A percentile compares a stretch with the other conserved stretches of the same genome.
phyloP scores from a whole-genome alignment of 1,140 invertebrate genomes.

The Drosophila nigromelanica region DNA sequence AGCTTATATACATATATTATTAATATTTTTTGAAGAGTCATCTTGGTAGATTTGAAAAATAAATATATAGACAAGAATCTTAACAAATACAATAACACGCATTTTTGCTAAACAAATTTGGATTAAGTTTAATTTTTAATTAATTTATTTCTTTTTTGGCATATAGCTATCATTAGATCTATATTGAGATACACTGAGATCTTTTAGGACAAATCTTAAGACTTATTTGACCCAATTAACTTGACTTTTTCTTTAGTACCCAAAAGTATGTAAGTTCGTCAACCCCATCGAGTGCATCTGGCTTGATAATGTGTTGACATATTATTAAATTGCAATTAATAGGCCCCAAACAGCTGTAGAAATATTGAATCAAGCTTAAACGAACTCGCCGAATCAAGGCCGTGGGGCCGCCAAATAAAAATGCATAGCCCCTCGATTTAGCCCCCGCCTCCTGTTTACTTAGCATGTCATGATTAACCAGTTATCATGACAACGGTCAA shows the following conservation, averaged over 20 bases:
- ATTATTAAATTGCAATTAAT: conserved; percentile 68
- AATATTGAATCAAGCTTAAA: conserved; percentile 60
- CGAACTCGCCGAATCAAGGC: conserved; percentile 37
- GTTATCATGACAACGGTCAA: conserved; percentile 38
- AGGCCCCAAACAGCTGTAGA: conserved; percentile 46
- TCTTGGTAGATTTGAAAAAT: too few species aligned
- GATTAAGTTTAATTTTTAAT: too few species aligned
- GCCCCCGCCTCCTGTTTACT: conserved; percentile 11
- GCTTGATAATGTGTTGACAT: conserved; percentile 49
- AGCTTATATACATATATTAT: too few species aligned
- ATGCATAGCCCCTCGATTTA: neutral
- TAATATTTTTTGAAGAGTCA: too few species aligned
- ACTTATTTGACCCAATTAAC: neutral
- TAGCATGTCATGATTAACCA: conserved; percentile 42
- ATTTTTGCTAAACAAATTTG: too few species aligned
- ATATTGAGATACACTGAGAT: too few species aligned
- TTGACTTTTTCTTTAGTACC: neutral
- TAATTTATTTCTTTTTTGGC: too few species aligned
- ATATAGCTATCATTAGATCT: too few species aligned
- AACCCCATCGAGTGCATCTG: conserved; percentile 19
- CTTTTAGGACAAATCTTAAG: too few species aligned
- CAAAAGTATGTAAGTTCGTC: conserved; percentile 1
- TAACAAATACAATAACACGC: too few species aligned
- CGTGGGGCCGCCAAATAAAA: conserved; percentile 18
- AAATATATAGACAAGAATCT: too few species aligned